Conservation (phyloP, 1,140 invertebrate species). For the Microplitis mediator region DNA sequence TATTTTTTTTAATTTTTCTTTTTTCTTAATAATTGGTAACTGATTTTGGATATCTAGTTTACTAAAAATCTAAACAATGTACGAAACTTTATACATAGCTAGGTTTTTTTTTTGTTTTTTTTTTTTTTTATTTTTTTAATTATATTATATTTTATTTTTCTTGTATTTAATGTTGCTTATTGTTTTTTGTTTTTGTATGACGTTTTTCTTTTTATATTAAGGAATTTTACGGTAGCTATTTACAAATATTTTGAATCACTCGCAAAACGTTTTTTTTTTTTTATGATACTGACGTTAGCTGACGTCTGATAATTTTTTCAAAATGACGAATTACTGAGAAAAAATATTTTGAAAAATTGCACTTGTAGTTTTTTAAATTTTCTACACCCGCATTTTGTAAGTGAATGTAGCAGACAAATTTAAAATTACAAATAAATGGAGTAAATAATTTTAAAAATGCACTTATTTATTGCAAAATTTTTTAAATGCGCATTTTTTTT, state of each 20-base stretch:
- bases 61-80: conserved; percentile 56
- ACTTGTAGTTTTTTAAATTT: no score
- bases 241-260: conserved; percentile 38
- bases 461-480: no score
- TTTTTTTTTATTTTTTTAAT: no score
- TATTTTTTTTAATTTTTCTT: conserved; percentile 45
- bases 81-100: conserved; percentile 56
- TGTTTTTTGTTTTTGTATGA: conserved; percentile 7
- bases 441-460: no score
- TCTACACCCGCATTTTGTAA: no score
- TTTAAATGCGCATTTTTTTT: no score
- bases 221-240: conserved; percentile 44
- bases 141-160: neutral
- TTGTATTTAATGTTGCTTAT: neutral
- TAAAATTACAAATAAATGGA: no score
- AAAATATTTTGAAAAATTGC: no score
- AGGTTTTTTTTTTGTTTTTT: conserved; percentile 37
- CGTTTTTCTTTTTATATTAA: conserved; percentile 1
- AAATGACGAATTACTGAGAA: no score
- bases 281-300: no score
- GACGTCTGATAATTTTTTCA: no score
- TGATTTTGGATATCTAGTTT: conserved; percentile 52
- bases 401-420: no score
- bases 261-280: neutral
- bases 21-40: conserved; percentile 54